A percentile compares a stretch with the other conserved stretches of the same genome.
These are phyloP conservation scores for Nyctalus aviator DNA, from an alignment of 2,797 vertebrate genomes.

Conservation along the genomic window DNA sequence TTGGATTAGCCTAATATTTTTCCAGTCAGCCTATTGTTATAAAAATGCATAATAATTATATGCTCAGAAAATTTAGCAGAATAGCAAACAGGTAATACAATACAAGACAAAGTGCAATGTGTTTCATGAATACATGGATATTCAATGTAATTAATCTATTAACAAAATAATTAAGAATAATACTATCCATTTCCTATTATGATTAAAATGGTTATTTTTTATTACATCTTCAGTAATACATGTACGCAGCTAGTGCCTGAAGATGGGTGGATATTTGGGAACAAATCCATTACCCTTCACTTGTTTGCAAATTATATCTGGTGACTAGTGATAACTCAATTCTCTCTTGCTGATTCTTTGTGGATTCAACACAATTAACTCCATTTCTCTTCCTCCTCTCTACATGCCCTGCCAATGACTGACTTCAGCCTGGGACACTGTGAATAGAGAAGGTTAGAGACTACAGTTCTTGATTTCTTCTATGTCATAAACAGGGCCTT, in stretches of 20 bases:
- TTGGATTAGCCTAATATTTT: background rate
- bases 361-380: background rate
- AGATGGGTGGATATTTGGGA: background rate
- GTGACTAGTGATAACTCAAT: background rate
- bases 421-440: background rate
- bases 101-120: background rate
- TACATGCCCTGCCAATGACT: rapidly evolving
- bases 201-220: background rate
- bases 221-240: background rate
- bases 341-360: background rate
- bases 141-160: background rate
- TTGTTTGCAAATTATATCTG: background rate
- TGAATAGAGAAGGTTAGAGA: background rate
- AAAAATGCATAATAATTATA: background rate
- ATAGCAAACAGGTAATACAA: background rate
- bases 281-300: background rate
- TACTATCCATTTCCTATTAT: background rate
- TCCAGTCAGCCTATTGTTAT: background rate
- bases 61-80: background rate
- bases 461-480: background rate
- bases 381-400: background rate
- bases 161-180: background rate
- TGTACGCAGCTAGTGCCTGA: background rate
- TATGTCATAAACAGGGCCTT: background rate
- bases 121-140: background rate